Evolutionary conservation across 2,797 vertebrate species (phyloP).

Genomic region (Decapterus maruadsi): DNA sequence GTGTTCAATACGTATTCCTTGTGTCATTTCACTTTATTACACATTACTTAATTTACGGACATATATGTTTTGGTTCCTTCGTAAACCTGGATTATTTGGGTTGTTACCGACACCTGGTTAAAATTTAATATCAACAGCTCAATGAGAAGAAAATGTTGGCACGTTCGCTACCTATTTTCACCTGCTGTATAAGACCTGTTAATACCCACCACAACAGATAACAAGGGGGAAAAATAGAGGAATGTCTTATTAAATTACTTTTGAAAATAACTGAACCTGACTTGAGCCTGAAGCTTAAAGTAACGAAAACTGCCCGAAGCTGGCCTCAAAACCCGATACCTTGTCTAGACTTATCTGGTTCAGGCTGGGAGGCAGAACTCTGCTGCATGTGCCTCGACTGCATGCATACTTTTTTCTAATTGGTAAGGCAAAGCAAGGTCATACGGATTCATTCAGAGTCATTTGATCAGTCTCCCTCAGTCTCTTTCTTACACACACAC

Average conservation of each 20-base stretch:
- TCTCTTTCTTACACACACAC: slow-evolving; percentile 2
- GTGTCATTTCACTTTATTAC: too few species aligned
- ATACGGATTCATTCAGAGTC: slow-evolving; percentile 7
- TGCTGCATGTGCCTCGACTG: background rate
- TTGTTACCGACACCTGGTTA: too few species aligned
- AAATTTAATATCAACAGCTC: too few species aligned
- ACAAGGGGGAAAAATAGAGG: background rate
- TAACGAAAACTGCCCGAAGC: background rate
- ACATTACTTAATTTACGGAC: too few species aligned
- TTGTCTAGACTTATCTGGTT: background rate
- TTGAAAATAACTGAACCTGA: background rate
- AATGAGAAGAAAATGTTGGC: too few species aligned
- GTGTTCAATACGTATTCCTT: too few species aligned
- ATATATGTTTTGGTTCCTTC: too few species aligned
- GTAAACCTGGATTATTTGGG: too few species aligned
- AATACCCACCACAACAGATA: background rate
- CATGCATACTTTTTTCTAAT: background rate
- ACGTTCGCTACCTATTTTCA: too few species aligned
- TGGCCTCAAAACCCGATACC: too few species aligned
- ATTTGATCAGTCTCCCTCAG: background rate
- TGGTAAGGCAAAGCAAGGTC: background rate
- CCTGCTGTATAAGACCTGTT: background rate
- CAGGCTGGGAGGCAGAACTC: background rate
- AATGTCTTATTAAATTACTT: slow-evolving; percentile 1
- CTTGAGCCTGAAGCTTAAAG: background rate